Conservation (phyloP, 2,113 vertebrate species). For the Menura novaehollandiae region DNA sequence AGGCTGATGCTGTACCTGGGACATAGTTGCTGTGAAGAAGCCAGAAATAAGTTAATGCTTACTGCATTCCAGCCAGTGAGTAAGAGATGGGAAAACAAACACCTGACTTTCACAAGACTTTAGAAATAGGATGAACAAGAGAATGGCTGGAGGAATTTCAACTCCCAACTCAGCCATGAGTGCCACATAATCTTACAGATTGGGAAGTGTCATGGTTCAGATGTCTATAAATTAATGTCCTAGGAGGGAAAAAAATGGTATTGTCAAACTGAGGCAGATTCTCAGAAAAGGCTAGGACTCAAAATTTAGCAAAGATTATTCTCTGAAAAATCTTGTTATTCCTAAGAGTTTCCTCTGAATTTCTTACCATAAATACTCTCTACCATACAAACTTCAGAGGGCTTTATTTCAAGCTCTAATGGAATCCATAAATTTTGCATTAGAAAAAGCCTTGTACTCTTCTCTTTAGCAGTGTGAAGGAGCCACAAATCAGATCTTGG, state of each 20-base stretch:
- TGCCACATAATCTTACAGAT: not conserved
- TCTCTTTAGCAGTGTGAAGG: not conserved
- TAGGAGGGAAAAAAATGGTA: not conserved
- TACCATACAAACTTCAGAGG: not conserved
- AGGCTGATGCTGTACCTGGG: not conserved
- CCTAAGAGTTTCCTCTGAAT: not conserved
- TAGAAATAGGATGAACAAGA: not conserved
- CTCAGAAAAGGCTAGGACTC: not conserved
- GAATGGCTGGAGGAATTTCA: not conserved
- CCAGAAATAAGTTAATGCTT: not conserved
- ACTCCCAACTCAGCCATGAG: not conserved
- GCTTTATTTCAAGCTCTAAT: not conserved
- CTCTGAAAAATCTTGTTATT: not conserved
- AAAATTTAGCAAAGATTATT: not conserved
- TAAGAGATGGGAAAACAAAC: not conserved
- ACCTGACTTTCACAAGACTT: not conserved
- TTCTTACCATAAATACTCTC: not conserved
- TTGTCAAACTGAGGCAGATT: not conserved
- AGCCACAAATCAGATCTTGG: not conserved
- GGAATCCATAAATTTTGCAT: not conserved
- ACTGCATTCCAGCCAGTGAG: not conserved
- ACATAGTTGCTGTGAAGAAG: not conserved
- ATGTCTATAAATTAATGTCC: not conserved
- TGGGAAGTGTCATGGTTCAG: not conserved
- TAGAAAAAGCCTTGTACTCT: not conserved